Evolutionary conservation across 2,797 vertebrate genomes (phyloP), one percentile per base, ranked within the genome.

Genomic region (Microcaecilia unicolor): DNA sequence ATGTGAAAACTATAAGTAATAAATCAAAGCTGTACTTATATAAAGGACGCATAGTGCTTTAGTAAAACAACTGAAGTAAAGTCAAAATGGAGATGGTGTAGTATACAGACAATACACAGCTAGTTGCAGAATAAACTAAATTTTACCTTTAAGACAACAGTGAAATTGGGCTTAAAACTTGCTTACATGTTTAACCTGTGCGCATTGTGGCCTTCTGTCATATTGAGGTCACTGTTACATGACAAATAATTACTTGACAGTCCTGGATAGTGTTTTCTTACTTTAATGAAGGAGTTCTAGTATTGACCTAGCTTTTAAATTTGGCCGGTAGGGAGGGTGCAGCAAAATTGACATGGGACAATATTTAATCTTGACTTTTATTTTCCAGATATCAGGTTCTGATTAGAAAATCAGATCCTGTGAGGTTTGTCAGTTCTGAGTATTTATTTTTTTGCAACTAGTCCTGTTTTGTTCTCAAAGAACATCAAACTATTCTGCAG

Each of bases 41-140:
- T 41, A 50, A 40, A 44, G 66, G 70, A 58, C 10, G 64, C 51
- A 4, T 69, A 65, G 70, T 30, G 69, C 69, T 78, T 73, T 57
- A 68, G 58, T 67, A 66, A 65, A 59, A 52, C 54, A 68, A 71
- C 61, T 51, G 56, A 53, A 67, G 64, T 72, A 67, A 83, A 85
- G 84, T 86, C 81, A 84, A 86, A 85, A 86, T 85, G 84, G 84
- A 86, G 84, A 83, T 74, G 67, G 76, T 74, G 51, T 78, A 62
- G 68, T 50, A 64, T 42, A 74, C 63, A 64, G 72, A 74, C n/a
- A n/a, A n/a, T n/a, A n/a, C n/a, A n/a, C 11, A 69, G 80, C 79
- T 84, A 83, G 77, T 81, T 84, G 81, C 77, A 71, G 74, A 78
- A 76, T 55, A 24, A 70, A 61, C 59, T 65, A 45, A 62, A 60